phyloP scores from a whole-genome alignment of 2,888 invertebrate genomes.

The Thereva nobilitata region DNA sequence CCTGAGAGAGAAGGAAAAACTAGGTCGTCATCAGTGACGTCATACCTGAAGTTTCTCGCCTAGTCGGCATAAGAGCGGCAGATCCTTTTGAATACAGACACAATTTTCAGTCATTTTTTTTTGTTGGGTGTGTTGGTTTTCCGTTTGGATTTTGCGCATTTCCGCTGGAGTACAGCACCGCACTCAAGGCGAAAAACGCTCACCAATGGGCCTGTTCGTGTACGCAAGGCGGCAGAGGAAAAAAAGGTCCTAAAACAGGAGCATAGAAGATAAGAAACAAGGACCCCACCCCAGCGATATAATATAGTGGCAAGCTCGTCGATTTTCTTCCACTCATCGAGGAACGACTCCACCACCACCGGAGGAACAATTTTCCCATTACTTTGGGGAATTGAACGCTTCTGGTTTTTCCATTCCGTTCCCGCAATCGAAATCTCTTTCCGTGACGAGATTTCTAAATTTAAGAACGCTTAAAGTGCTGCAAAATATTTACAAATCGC shows the following conservation, averaged over 20 bases:
- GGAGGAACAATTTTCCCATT: not conserved
- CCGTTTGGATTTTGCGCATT: conserved; percentile 26
- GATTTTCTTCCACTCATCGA: not conserved
- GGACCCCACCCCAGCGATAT: conserved; percentile 9
- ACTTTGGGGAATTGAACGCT: too few relatives aligned
- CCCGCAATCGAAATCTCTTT: too few relatives aligned
- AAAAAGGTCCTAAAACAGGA: not conserved
- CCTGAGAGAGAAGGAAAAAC: not conserved
- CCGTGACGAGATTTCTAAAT: too few relatives aligned
- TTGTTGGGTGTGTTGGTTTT: conserved; percentile 11
- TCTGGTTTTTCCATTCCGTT: too few relatives aligned
- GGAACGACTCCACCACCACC: conserved; percentile 4
- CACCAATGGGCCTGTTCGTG: not conserved
- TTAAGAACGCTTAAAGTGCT: too few relatives aligned
- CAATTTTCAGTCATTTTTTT: too few relatives aligned
- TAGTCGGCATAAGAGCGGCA: too few relatives aligned
- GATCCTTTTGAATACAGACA: too few relatives aligned
- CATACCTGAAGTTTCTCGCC: not conserved
- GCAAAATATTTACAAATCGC: too few relatives aligned
- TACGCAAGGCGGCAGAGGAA: not conserved
- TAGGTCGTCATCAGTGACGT: conserved; percentile 32
- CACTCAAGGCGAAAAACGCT: not conserved
- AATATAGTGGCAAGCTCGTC: not conserved
- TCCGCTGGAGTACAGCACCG: conserved; percentile 3
- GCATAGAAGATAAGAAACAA: not conserved